Conservation (phyloP, 2,113 vertebrate species). For the Recurvirostra avosetta region DNA sequence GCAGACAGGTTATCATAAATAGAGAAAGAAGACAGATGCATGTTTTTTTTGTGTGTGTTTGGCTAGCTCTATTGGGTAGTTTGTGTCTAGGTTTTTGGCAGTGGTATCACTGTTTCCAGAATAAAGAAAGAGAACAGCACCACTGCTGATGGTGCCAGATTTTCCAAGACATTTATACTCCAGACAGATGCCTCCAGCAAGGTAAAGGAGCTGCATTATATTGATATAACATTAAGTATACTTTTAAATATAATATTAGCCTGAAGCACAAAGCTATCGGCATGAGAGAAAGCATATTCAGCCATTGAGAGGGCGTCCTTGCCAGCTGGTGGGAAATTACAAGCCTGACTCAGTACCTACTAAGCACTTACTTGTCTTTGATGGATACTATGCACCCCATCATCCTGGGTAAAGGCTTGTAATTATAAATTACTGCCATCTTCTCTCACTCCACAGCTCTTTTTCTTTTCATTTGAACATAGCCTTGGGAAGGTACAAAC, state of each 20-base stretch:
- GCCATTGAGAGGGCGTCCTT: background rate
- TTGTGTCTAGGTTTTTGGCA: background rate
- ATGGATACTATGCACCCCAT: background rate
- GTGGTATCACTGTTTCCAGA: background rate
- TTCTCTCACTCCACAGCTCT: background rate
- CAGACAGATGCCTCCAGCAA: background rate
- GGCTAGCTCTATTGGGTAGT: background rate
- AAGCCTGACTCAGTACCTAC: background rate
- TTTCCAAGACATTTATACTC: background rate
- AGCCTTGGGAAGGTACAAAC: background rate
- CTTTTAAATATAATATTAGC: background rate
- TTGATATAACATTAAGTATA: background rate
- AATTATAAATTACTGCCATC: background rate
- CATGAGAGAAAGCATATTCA: background rate
- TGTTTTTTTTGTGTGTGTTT: background rate
- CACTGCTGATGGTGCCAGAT: background rate
- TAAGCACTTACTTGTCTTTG: background rate
- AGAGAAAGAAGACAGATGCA: background rate
- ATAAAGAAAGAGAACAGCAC: background rate
- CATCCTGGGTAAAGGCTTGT: background rate
- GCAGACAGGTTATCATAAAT: background rate
- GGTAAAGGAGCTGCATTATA: background rate
- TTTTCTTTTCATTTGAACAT: background rate
- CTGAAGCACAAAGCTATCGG: background rate
- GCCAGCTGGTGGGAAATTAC: constrained; percentile 7